phyloP scores from a whole-genome alignment of 2,888 invertebrate species.

The Orthosia gothica region DNA sequence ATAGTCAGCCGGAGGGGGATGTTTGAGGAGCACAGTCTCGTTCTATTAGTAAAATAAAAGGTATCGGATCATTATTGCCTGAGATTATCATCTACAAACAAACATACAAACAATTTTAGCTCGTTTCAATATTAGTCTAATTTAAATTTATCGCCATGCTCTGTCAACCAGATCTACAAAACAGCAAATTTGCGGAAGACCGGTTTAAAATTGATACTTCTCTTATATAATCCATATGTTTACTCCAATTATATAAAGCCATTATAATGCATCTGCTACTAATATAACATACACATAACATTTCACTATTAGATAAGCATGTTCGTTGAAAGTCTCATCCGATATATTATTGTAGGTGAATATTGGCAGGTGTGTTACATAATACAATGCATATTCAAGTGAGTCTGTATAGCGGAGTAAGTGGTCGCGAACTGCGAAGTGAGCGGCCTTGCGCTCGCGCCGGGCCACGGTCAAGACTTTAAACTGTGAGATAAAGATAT shows the following conservation, averaged over 20 bases:
- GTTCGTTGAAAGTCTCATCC: constrained; percentile 28
- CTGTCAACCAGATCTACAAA: background rate
- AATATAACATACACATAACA: background rate
- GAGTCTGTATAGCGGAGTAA: constrained; percentile 36
- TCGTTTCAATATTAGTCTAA: too few species aligned
- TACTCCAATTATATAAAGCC: background rate
- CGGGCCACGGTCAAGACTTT: constrained; percentile 69
- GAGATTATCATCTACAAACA: too few species aligned
- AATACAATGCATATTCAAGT: constrained; percentile 40
- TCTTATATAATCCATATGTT: background rate
- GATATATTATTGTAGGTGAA: background rate
- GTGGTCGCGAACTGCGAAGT: constrained; percentile 40
- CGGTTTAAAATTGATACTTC: background rate
- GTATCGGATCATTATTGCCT: too few species aligned
- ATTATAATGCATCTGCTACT: background rate
- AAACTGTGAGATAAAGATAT: constrained; percentile 38
- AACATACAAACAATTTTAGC: too few species aligned
- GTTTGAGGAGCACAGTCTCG: too few species aligned
- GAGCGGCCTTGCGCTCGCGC: constrained; percentile 61
- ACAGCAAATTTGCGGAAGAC: background rate
- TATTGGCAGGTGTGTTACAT: constrained; percentile 42
- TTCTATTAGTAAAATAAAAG: too few species aligned
- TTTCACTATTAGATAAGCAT: constrained; percentile 3
- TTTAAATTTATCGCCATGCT: too few species aligned
- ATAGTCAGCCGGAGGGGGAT: too few species aligned